Conservation (phyloP, 1,140 invertebrate genomes). For the Platorchestia sp. region DNA sequence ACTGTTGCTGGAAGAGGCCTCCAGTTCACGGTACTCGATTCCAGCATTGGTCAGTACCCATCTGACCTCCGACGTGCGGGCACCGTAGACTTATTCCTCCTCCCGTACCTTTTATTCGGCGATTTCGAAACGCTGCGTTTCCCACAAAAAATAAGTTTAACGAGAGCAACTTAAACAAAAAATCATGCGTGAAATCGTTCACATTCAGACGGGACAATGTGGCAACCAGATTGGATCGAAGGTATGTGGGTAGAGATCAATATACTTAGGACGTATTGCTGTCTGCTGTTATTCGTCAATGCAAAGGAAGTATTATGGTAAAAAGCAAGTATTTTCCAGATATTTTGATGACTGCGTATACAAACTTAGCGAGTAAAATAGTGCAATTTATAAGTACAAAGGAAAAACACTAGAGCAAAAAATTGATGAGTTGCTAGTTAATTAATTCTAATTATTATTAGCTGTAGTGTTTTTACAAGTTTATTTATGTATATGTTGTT, state of each 20-base stretch:
- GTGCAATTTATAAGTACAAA: background rate
- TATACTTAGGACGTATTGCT: background rate
- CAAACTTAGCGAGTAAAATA: background rate
- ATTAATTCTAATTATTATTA: too few species aligned
- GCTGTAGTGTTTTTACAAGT: too few species aligned
- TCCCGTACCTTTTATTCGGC: background rate
- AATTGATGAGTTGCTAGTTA: too few species aligned
- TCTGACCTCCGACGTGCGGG: background rate
- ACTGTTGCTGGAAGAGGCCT: background rate
- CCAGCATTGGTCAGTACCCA: background rate
- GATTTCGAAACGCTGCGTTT: background rate
- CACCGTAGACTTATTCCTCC: background rate
- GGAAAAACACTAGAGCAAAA: background rate
- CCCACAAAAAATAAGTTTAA: background rate
- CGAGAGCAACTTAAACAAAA: constrained; percentile 26
- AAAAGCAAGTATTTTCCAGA: background rate
- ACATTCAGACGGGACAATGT: constrained; percentile 83
- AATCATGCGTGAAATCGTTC: constrained; percentile 83
- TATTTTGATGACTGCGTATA: background rate
- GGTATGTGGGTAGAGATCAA: constrained; percentile 71
- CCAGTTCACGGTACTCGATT: background rate
- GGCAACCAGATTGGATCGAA: constrained; percentile 84
- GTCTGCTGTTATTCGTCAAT: background rate
- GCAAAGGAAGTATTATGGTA: background rate
- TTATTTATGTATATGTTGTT: too few species aligned